Evolutionary conservation across 2,888 invertebrate genomes (phyloP).

Genomic region (Agelastica alni): DNA sequence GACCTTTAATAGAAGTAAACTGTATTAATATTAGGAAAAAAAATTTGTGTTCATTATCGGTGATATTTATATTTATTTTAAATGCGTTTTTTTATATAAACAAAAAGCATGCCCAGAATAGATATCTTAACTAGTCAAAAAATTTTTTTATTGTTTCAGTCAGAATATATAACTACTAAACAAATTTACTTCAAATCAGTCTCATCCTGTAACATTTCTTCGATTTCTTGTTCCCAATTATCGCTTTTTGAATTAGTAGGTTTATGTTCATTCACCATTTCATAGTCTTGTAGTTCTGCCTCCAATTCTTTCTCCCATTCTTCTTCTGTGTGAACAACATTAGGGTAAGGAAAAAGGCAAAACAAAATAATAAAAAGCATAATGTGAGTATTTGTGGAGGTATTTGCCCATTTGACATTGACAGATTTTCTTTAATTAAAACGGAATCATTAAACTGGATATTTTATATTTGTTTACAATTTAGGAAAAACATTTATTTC

Average conservation of each 20-base stretch:
- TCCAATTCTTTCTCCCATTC: constrained; percentile 97
- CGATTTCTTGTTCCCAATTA: constrained; percentile 56
- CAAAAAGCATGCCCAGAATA: too few species aligned
- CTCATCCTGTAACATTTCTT: constrained; percentile 54
- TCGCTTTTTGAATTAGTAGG: constrained; percentile 56
- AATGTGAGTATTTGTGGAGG: constrained; percentile 7
- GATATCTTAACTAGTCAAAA: constrained; percentile 3
- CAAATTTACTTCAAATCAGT: constrained; percentile 52
- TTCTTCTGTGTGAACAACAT: constrained; percentile 60
- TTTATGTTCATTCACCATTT: constrained; percentile 74
- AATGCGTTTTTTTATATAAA: too few species aligned
- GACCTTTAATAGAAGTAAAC: too few species aligned
- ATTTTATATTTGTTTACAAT: too few species aligned
- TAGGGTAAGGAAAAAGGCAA: constrained; percentile 38
- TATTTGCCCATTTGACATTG: constrained; percentile 2
- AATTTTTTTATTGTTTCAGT: constrained; percentile 28
- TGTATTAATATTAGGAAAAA: too few species aligned
- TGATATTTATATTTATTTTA: too few species aligned
- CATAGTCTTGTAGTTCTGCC: constrained; percentile 93
- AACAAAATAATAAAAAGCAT: constrained; percentile 25
- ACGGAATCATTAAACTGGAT: not conserved
- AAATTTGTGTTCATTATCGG: too few species aligned
- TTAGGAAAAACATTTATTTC: too few species aligned
- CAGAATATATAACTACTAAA: constrained; percentile 19
- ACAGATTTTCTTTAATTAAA: constrained; percentile 4